These are phyloP conservation scores for Macquaria ambigua DNA, from an alignment of 2,113 vertebrate genomes.

Conservation along the genomic window DNA sequence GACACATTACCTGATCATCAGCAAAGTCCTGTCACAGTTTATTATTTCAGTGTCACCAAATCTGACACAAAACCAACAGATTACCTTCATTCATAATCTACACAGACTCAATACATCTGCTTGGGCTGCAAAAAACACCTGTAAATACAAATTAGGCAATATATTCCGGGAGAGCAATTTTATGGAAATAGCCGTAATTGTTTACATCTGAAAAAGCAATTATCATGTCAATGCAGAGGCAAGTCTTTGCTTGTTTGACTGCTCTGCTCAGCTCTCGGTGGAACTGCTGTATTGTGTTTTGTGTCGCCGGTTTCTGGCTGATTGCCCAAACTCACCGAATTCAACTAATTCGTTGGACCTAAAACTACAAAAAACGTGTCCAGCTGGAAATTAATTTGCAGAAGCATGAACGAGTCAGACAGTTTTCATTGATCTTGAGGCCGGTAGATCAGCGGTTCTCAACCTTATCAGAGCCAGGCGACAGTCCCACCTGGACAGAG, in stretches of 20 bases:
- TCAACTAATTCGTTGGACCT: neutral
- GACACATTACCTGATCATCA: slow-evolving; percentile 2
- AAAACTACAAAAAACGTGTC: neutral
- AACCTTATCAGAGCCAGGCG: slow-evolving; percentile 41
- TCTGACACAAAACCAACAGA: neutral
- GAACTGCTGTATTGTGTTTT: neutral
- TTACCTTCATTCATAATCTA: slow-evolving; percentile 1
- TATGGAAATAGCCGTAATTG: neutral
- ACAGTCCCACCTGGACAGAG: neutral
- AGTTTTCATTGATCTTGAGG: slow-evolving; percentile 22
- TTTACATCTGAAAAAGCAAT: slow-evolving; percentile 8
- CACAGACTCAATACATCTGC: neutral
- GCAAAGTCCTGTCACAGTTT: slow-evolving; percentile 1
- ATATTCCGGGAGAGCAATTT: neutral
- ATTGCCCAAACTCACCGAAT: slow-evolving; percentile 12
- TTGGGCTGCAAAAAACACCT: neutral
- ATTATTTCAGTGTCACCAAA: slow-evolving; percentile 19
- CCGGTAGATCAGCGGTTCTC: neutral
- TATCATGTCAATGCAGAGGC: neutral
- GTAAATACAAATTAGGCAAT: neutral
- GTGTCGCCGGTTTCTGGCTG: neutral
- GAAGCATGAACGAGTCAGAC: slow-evolving; percentile 9
- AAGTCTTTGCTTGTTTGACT: neutral
- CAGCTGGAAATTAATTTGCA: slow-evolving; percentile 8
- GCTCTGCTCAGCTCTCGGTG: neutral